These are phyloP conservation scores for Allolobophora icterica DNA, from an alignment of 2,888 invertebrate genomes.

Conservation along the genomic window DNA sequence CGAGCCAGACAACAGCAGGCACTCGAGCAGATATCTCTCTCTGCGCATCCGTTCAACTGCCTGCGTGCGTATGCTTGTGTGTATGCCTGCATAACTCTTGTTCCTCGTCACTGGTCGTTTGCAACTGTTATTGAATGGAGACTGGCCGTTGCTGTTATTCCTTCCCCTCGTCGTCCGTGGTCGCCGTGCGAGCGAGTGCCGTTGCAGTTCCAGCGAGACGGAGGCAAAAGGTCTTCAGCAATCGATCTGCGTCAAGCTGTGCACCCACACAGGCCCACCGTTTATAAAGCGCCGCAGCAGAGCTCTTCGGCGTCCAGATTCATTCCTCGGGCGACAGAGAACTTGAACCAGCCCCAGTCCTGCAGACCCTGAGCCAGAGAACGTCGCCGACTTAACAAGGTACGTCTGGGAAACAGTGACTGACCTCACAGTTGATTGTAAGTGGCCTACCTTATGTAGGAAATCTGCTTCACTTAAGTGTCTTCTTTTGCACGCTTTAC, in stretches of 20 bases:
- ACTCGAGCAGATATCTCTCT: neutral
- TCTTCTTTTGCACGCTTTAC: neutral
- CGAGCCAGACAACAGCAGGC: neutral
- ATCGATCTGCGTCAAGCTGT: neutral
- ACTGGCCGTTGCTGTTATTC: neutral
- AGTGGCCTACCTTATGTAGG: neutral
- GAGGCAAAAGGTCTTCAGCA: neutral
- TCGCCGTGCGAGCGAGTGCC: neutral
- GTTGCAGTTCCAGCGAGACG: neutral
- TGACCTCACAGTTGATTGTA: neutral
- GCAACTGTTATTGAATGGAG: neutral
- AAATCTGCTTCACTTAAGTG: neutral
- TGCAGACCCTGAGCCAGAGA: neutral
- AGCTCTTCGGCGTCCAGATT: neutral
- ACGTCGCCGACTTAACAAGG: neutral
- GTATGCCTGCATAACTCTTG: neutral
- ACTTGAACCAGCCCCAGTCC: neutral
- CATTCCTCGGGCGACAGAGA: neutral
- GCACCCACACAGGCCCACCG: neutral
- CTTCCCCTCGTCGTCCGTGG: neutral
- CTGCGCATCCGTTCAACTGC: neutral
- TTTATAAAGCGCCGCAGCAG: neutral
- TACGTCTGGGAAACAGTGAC: neutral
- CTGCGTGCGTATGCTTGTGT: neutral
- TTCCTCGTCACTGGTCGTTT: neutral